These are phyloP conservation scores for Daphoenositta chrysoptera DNA, from an alignment of 2,113 vertebrate species.

Conservation along the genomic window DNA sequence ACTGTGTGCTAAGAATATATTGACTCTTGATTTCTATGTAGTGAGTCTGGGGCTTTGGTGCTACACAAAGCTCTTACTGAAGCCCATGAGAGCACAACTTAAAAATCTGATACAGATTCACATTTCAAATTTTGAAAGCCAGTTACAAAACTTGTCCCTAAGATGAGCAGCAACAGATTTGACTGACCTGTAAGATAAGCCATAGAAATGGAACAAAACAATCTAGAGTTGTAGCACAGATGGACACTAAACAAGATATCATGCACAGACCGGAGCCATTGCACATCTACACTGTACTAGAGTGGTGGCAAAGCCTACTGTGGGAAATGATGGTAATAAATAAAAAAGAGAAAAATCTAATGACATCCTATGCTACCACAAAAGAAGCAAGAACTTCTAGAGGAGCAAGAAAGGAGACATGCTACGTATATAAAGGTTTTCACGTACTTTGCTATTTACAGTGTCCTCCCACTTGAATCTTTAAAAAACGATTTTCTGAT, in stretches of 20 bases:
- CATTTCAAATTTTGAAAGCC: not conserved
- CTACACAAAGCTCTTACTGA: not conserved
- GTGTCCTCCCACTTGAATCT: not conserved
- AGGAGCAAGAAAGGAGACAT: not conserved
- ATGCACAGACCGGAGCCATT: not conserved
- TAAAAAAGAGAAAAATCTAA: not conserved
- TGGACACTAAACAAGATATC: not conserved
- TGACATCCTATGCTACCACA: not conserved
- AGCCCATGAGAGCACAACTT: not conserved
- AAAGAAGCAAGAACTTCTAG: not conserved
- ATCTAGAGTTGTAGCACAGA: not conserved
- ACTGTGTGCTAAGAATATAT: not conserved
- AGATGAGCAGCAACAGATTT: not conserved
- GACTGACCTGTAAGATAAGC: not conserved
- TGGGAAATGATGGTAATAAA: not conserved
- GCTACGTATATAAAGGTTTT: not conserved
- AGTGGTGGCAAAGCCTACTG: not conserved
- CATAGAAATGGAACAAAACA: not conserved
- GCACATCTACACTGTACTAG: not conserved
- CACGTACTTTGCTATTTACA: not conserved
- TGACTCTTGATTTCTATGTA: not conserved
- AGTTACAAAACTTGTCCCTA: not conserved
- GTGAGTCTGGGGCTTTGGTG: not conserved
- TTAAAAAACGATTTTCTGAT: not conserved
- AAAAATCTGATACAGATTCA: not conserved